Base-by-base conservation (phyloP, 2,113 vertebrate species). In the Lethenteron camtschaticum region DNA sequence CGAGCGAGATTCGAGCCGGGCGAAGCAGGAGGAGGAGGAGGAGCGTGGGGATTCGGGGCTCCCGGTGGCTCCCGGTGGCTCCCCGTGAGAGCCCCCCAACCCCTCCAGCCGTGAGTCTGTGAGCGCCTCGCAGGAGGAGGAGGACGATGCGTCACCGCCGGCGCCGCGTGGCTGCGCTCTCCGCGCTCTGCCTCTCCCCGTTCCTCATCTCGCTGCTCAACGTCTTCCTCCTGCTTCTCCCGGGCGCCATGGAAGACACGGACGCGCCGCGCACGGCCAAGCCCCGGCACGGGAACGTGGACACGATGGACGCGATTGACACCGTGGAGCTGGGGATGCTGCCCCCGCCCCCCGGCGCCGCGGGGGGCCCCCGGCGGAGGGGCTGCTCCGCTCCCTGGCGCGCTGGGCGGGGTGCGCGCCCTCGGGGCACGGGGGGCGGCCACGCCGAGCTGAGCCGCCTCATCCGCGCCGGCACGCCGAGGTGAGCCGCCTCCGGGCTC, bases 151-250 rank as follows among this genome's bases (percentile, higher is more conserved):
- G 24, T 41, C 24, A 41, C 24, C 60, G 60, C 8, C 60, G 60
- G 60, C 60, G 60, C 8, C 8, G 9, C 14, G 60, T 10, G 14
- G 60, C 20, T 66, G 60, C 60, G 14, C 20, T 66, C 60, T 14
- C 20, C 6, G 14, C 20, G 9, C 60, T 66, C 10, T 66, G 60
- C 60, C 60, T 66, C 60, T 66, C 60, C 4, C 60, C 20, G 60
- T 66, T 66, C 60, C 14, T 66, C 14, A 14, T 66, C 14, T 66
- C 60, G 60, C 60, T 66, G 60, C 60, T 66, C 8, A 66, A 66
- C 60, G 60, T 66, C 14, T 20, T 66, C 14, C 60, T 66, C 14
- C 60, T 66, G 60, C 24, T 41, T 3, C 24, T 41, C 24, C 24
- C 24, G 24, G 24, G 24, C 24, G 24, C 24, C 24, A 41, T 41